Evolutionary conservation across 2,113 vertebrate genomes (phyloP), one percentile per base, ranked within the genome.

Genomic region (Jacana jacana): DNA sequence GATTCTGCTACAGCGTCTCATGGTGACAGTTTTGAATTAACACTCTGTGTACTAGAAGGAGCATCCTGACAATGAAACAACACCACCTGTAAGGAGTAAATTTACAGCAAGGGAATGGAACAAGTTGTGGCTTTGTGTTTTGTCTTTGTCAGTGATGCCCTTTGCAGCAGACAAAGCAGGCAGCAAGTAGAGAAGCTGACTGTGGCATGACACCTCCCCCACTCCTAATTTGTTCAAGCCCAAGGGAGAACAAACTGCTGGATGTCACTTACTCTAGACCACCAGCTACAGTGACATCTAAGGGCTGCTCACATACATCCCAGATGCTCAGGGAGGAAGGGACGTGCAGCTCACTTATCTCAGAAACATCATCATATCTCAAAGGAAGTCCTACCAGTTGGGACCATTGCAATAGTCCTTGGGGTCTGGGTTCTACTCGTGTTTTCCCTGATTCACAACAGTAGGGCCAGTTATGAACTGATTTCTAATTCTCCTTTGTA

Each of bases 361-460:
- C 65, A 69, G 73, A 65, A 44, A 69, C 1, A 3, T 13, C 13
- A 25, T 5, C 52, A 33, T 2, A 16, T 44, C 31, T 18, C 61
- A 60, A 13, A 72, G 13, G 39, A 81, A 49, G 17, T 57, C 16
- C 25, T 14, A 20, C 27, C 5, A 5, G 35, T 69, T 87, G 18
- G 25, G 58, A 81, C 17, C 1, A 2, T 0, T 0, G 28, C 84
- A 92, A 2, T 6, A 79, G 24, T 25, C 65, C 8, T 8, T 28
- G 16, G 20, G 11, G n/a, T 66, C 44, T 58, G 11, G 33, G n/a
- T 63, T 76, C 66, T 6, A 51, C 35, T 60, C 55, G 18, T 0
- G 0, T 19, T 39, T 23, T 4, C 18, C 39, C 8, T 3, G 0
- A 28, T 9, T 9, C 22, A 14, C 13, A 64, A 46, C 48, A 39